These are phyloP conservation scores for Mesochorus sp. DNA, from an alignment of 2,888 invertebrate genomes.

Conservation along the genomic window DNA sequence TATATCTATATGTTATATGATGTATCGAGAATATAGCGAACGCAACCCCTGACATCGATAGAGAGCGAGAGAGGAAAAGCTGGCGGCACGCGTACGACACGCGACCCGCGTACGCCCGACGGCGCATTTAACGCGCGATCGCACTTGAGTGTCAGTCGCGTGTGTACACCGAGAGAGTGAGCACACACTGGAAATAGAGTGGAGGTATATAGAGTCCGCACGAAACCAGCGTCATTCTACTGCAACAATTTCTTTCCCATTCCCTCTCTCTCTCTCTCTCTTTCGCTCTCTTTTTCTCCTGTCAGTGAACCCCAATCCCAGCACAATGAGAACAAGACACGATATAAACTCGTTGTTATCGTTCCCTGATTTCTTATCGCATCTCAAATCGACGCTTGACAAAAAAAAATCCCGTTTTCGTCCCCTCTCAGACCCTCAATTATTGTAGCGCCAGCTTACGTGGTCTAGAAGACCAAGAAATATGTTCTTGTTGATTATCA, in stretches of 20 bases:
- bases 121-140: constrained; percentile 81
- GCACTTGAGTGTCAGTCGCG: constrained; percentile 78
- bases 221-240: constrained; percentile 9
- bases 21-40: constrained; percentile 39
- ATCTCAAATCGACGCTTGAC: background rate
- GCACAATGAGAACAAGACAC: background rate
- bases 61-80: constrained; percentile 36
- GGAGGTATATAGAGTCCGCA: constrained; percentile 26
- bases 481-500: too few relatives aligned
- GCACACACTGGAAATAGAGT: constrained; percentile 30
- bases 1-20: constrained; percentile 7
- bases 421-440: background rate
- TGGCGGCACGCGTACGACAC: constrained; percentile 70
- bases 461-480: background rate
- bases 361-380: constrained; percentile 29
- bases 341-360: constrained; percentile 5
- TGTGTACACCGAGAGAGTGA: constrained; percentile 68
- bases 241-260: constrained; percentile 11
- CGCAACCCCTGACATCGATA: constrained; percentile 51
- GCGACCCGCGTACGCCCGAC: constrained; percentile 71
- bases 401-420: background rate
- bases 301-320: background rate
- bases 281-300: background rate
- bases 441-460: background rate
- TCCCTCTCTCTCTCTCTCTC: constrained; percentile 3